A percentile compares a stretch with the other conserved stretches of the same genome.
Evolutionary conservation across 2,888 invertebrate species (phyloP).

Genomic region (Silvanus unidentatus): DNA sequence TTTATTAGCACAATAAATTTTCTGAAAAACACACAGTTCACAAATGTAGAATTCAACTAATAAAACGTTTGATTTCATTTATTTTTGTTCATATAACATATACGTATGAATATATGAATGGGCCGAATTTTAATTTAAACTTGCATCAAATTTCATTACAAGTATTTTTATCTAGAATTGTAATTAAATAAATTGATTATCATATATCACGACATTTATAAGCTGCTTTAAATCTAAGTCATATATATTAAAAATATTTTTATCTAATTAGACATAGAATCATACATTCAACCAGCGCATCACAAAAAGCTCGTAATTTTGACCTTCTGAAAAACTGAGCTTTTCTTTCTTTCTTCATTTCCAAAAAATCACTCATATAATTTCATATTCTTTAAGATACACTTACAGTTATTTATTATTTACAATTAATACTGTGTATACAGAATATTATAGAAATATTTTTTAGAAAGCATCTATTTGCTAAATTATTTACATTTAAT

Average conservation of each 20-base stretch:
- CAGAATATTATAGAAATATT: conserved; percentile 36
- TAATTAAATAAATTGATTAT: conserved; percentile 28
- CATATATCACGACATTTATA: conserved; percentile 45
- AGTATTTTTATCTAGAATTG: background rate
- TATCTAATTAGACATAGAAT: conserved; percentile 37
- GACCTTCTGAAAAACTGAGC: background rate
- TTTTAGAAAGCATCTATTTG: conserved; percentile 32
- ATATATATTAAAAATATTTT: conserved; percentile 40
- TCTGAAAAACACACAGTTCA: conserved; percentile 5
- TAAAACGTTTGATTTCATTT: background rate
- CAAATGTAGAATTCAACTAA: background rate
- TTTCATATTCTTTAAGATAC: conserved; percentile 23
- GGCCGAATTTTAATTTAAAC: conserved; percentile 13
- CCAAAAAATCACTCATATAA: background rate
- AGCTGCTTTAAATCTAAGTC: conserved; percentile 40
- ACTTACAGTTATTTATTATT: conserved; percentile 30
- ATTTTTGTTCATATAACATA: background rate
- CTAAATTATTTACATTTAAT: conserved; percentile 36
- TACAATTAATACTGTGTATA: conserved; percentile 36
- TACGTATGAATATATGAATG: conserved; percentile 7
- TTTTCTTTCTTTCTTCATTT: background rate
- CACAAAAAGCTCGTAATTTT: conserved; percentile 28
- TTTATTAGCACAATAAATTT: conserved; percentile 8
- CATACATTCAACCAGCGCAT: conserved; percentile 29
- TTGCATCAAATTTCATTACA: background rate